These are phyloP conservation scores for Pangasius sanitwongsei DNA, from an alignment of 2,797 vertebrate species.

Conservation along the genomic window DNA sequence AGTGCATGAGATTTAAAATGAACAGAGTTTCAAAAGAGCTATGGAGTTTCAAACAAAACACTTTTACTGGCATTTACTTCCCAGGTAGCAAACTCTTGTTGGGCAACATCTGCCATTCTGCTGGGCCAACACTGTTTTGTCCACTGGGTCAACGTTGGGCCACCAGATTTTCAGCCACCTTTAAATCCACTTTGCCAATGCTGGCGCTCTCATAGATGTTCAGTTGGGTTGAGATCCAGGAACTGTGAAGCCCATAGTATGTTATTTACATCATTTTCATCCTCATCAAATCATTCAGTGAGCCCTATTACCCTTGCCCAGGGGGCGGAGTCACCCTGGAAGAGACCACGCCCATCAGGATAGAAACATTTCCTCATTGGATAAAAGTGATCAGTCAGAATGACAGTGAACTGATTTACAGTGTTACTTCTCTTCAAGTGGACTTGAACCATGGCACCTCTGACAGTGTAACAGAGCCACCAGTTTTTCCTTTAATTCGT, in stretches of 20 bases:
- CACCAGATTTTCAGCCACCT: neutral
- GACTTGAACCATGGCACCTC: neutral
- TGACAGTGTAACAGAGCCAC: neutral
- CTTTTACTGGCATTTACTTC: neutral
- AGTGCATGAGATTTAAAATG: neutral
- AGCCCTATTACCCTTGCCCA: neutral
- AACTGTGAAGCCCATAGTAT: neutral
- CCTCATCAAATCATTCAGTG: neutral
- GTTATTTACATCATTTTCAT: neutral
- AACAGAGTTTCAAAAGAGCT: neutral
- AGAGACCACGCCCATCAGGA: neutral
- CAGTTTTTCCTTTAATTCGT: neutral
- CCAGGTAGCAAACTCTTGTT: neutral
- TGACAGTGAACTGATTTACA: neutral
- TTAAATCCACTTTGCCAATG: neutral
- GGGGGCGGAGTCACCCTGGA: neutral
- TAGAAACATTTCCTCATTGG: neutral
- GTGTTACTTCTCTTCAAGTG: neutral
- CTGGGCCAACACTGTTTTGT: neutral
- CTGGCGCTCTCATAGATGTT: neutral
- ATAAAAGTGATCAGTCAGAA: neutral
- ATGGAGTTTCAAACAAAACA: neutral
- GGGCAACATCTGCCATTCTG: neutral
- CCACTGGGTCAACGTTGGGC: neutral
- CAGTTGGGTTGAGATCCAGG: neutral